Percentiles rank a stretch among this genome's conserved stretches.
Evolutionary conservation across 30 jellyfish, hydroid and myxozoan species (phyloP).

Genomic region (Pseudorhiza aurosa): DNA sequence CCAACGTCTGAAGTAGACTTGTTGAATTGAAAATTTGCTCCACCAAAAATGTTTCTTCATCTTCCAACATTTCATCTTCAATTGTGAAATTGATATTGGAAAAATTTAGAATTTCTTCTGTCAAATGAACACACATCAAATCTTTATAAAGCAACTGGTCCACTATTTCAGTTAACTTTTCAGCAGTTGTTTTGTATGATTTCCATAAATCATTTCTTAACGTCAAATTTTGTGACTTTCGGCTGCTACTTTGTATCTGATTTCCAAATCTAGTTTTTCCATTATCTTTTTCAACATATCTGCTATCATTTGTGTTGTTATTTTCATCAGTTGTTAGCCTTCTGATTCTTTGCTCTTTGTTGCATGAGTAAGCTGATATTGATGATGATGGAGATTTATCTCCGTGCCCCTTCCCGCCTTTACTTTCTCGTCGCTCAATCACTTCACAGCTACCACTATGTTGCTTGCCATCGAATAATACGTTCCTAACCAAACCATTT

Average conservation of each 20-base stretch:
- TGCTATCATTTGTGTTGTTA: neutral
- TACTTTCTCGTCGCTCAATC: too few species aligned
- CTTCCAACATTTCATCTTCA: slow-evolving; percentile 50
- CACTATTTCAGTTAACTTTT: slow-evolving; percentile 34
- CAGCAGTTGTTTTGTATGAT: slow-evolving; percentile 11
- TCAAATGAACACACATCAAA: slow-evolving; percentile 49
- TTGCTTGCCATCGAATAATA: too few species aligned
- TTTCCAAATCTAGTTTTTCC: neutral
- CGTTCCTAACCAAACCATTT: too few species aligned
- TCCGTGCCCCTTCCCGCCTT: neutral
- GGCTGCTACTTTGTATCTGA: neutral
- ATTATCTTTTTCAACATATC: neutral
- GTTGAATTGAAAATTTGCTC: slow-evolving; percentile 35
- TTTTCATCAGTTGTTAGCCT: neutral
- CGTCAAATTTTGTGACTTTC: slow-evolving; percentile 7
- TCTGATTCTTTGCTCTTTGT: neutral
- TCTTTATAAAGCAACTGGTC: slow-evolving; percentile 55
- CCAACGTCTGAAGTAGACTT: slow-evolving; percentile 47
- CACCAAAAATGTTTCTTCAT: slow-evolving; percentile 25
- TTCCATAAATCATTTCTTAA: slow-evolving; percentile 14
- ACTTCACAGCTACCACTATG: too few species aligned
- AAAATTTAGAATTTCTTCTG: slow-evolving; percentile 48
- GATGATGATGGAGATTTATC: neutral
- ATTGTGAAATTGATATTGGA: slow-evolving; percentile 32
- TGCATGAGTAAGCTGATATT: neutral